Evolutionary conservation across 2,113 vertebrate genomes (phyloP).

Genomic region (Varanus salvator): DNA sequence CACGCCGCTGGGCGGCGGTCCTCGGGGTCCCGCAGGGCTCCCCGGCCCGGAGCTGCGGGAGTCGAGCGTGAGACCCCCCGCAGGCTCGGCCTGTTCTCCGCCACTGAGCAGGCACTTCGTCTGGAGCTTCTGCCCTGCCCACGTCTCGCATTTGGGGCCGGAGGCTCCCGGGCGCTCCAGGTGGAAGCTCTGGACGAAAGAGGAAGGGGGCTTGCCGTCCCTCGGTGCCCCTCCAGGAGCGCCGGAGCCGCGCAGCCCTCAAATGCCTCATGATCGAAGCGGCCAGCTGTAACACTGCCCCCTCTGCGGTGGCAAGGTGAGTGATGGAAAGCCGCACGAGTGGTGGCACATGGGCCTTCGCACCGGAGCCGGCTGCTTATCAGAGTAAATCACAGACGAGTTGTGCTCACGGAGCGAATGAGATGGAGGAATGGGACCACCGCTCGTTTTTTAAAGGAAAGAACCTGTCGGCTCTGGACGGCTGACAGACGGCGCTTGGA

Average conservation of each 20-base stretch:
- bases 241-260: background rate
- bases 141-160: too few species aligned
- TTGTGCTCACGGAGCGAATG: background rate
- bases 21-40: too few species aligned
- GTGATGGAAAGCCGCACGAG: slow-evolving; percentile 37
- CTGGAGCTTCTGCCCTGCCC: too few species aligned
- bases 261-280: slow-evolving; percentile 32
- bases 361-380: slow-evolving; percentile 46
- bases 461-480: rapidly evolving
- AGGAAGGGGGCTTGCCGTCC: background rate
- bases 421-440: slow-evolving; percentile 9
- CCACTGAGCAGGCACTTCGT: too few species aligned
- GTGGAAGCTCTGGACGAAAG: too few species aligned
- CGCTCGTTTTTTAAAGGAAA: slow-evolving; percentile 26
- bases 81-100: too few species aligned
- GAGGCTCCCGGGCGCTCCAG: too few species aligned
- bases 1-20: too few species aligned
- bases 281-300: slow-evolving; percentile 67
- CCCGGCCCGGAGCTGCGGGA: too few species aligned
- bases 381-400: slow-evolving; percentile 57
- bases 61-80: too few species aligned
- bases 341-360: slow-evolving; percentile 38
- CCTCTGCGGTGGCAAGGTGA: slow-evolving; percentile 54
- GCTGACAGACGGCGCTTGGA: rapidly evolving
- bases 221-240: background rate